These are phyloP conservation scores for Podarcis muralis DNA, from an alignment of 2,113 vertebrate species.

Conservation along the genomic window DNA sequence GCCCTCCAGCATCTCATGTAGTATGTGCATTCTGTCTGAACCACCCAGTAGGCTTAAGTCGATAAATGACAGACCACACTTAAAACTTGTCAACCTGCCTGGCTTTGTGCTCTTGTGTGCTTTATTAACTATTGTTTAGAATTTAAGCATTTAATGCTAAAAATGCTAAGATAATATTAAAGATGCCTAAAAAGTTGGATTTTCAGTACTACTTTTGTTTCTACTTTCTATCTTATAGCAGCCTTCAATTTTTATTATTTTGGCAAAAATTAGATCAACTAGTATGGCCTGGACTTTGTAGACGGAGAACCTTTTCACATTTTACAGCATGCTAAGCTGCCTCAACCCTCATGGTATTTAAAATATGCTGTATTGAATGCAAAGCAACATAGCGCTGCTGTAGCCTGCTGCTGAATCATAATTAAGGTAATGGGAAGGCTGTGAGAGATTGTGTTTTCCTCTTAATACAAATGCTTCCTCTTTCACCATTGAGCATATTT, in stretches of 20 bases:
- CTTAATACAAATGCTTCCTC: background rate
- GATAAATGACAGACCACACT: background rate
- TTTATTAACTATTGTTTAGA: constrained; percentile 20
- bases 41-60: background rate
- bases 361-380: background rate
- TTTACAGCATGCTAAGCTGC: background rate
- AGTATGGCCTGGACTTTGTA: background rate
- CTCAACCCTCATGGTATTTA: background rate
- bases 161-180: constrained; percentile 11
- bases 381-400: background rate
- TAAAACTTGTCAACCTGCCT: constrained; percentile 10
- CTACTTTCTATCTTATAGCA: background rate
- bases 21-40: background rate
- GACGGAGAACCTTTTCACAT: background rate
- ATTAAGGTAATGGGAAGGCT: background rate
- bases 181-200: background rate
- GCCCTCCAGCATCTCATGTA: background rate
- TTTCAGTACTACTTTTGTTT: constrained; percentile 18
- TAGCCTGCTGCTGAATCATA: background rate
- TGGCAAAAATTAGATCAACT: background rate
- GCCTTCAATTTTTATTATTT: background rate
- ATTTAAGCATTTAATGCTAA: constrained; percentile 11
- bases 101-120: constrained; percentile 10
- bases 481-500: background rate
- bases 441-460: background rate